phyloP scores from a whole-genome alignment of 2,113 vertebrate genomes.

The Mionectes macconnelli region DNA sequence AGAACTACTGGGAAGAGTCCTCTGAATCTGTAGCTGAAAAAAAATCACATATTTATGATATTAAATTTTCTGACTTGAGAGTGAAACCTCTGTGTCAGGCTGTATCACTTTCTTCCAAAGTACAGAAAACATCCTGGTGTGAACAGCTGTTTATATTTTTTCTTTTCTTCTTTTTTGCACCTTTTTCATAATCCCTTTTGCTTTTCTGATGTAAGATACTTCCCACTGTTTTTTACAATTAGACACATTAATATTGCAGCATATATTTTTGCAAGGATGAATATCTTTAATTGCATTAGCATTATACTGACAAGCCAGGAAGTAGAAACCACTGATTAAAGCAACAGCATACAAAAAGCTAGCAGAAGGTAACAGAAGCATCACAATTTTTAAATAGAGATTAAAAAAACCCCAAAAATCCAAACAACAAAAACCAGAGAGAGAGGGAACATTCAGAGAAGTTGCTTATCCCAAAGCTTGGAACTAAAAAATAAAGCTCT shows the following conservation, averaged over 20 bases:
- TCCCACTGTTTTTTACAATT: not conserved
- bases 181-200: not conserved
- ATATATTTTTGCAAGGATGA: not conserved
- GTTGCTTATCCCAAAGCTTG: not conserved
- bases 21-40: not conserved
- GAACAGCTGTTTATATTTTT: not conserved
- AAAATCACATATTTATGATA: not conserved
- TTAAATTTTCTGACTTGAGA: not conserved
- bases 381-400: not conserved
- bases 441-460: not conserved
- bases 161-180: not conserved
- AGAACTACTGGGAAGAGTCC: fast-evolving
- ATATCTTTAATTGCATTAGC: conserved; percentile 20
- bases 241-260: not conserved
- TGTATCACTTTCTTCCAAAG: not conserved
- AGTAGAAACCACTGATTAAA: not conserved
- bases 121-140: not conserved
- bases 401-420: not conserved
- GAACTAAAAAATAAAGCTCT: not conserved
- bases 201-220: not conserved
- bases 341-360: not conserved
- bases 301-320: not conserved
- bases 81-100: not conserved
- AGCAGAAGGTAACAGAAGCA: not conserved
- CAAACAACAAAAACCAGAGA: not conserved